A percentile compares a stretch with the other conserved stretches of the same genome.
phyloP scores from a whole-genome alignment of 2,888 invertebrate genomes.

The Antheraea yamamai region DNA sequence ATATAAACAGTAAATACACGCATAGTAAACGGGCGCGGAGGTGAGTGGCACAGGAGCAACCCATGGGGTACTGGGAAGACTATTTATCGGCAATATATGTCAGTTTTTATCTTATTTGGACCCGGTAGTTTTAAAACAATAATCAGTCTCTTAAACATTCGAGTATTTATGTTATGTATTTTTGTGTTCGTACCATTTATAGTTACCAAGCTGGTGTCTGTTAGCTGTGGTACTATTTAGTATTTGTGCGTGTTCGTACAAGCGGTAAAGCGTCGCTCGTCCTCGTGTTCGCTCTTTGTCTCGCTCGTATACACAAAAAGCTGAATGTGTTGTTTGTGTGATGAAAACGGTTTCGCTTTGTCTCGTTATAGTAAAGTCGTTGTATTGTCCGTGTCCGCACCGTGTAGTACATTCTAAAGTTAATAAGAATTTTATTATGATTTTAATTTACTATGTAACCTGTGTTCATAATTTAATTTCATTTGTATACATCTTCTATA shows the following conservation, averaged over 20 bases:
- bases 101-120: too few species aligned
- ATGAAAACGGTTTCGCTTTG: constrained; percentile 1
- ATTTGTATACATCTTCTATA: too few species aligned
- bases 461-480: too few species aligned
- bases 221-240: not conserved
- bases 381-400: not conserved
- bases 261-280: not conserved
- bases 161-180: not conserved
- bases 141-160: not conserved
- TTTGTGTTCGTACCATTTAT: not conserved
- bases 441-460: too few species aligned
- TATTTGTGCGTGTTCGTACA: not conserved
- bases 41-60: too few species aligned
- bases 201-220: not conserved
- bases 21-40: too few species aligned
- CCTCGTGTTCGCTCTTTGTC: constrained; percentile 1
- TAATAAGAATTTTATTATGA: too few species aligned
- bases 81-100: too few species aligned
- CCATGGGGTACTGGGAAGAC: too few species aligned
- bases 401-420: not conserved
- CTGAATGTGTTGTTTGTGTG: constrained; percentile 4
- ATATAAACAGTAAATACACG: too few species aligned
- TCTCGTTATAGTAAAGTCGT: not conserved
- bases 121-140: not conserved
- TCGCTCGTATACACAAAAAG: not conserved